These are phyloP conservation scores for Chrysogorgia sp. DNA, from an alignment of 92 coral and sea anemone genomes.

Conservation along the genomic window DNA sequence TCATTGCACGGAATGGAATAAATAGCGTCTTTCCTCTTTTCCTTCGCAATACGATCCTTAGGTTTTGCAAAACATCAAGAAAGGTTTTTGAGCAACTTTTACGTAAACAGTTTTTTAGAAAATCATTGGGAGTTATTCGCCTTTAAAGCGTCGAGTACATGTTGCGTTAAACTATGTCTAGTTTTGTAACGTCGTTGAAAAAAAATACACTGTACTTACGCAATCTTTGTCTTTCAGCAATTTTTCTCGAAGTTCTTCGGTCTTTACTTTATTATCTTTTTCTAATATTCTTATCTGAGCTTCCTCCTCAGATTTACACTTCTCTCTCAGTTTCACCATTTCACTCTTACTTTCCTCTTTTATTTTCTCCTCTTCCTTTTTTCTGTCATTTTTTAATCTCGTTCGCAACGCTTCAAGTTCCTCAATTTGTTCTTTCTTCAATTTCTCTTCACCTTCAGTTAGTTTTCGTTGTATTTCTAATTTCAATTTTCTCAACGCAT, in stretches of 20 bases:
- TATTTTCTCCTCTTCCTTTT: constrained; percentile 68
- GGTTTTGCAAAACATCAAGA: too few relatives aligned
- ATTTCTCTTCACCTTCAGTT: constrained; percentile 72
- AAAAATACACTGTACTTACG: constrained; percentile 48
- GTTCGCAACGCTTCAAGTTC: constrained; percentile 66
- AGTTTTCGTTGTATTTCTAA: constrained; percentile 72
- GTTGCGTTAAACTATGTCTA: too few relatives aligned
- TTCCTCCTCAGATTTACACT: constrained; percentile 69
- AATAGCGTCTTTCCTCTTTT: too few relatives aligned
- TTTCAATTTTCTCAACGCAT: constrained; percentile 82
- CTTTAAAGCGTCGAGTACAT: too few relatives aligned
- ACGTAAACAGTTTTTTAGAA: too few relatives aligned
- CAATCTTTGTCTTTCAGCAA: constrained; percentile 81
- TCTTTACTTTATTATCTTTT: constrained; percentile 59
- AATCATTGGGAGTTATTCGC: too few relatives aligned
- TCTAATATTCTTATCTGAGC: constrained; percentile 69
- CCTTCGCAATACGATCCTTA: too few relatives aligned
- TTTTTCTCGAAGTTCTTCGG: constrained; percentile 76
- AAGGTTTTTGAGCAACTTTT: too few relatives aligned
- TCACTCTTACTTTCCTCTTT: constrained; percentile 62
- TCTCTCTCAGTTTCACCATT: constrained; percentile 65
- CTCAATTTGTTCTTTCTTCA: constrained; percentile 71
- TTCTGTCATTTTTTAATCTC: constrained; percentile 81
- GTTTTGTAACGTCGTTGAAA: too few relatives aligned
- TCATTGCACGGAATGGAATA: too few relatives aligned